Base-by-base conservation (phyloP, 1,140 invertebrate genomes). In the Callitettix versicolor region DNA sequence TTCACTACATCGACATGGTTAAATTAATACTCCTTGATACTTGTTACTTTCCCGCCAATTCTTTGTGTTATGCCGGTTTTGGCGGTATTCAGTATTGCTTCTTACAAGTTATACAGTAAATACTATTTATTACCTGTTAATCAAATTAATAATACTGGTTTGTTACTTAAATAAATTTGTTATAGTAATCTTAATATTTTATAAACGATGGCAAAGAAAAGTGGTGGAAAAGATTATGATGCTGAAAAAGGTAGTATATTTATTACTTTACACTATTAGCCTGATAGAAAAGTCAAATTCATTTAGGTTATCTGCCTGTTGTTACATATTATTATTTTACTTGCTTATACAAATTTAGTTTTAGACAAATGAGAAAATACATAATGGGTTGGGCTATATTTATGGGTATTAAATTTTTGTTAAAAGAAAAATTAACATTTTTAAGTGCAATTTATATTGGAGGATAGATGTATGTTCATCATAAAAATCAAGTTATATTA, bases 201-300 rank as follows among this genome's bases (percentile, higher is more conserved):
- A 17, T 24, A 15, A 6, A 14, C 18, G 5, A 56, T 56, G 55
- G 26, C 55, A 4, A 56, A 56, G 47, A 56, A 56, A 51, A 14
- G 12, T 1, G 55, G 43, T 14, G 33, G 20, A 7, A 56, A 56
- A 47, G 47, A 47, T 42, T 56, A 56, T 30, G 55, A 47, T 34
- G 55, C 46, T 21, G 55, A 50, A 24, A 56, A 51, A 50, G 55
- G 55, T 56, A 38, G 12, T 40, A 4, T 3, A 30, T 30, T 17
- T 46, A 17, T 18, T 43, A 9, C 7, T 43, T 9, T 9, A 15
- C 20, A 43, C 41, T 15, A 9, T 24, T 11, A 52, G 11, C 42
- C 9, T 18, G 6, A 15, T 24, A 18, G 11, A 20, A 3, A 18
- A n/a, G 11, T 18, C 24, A 17, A 21, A 33, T 3, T 11, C 30